A percentile compares a stretch with the other conserved stretches of the same genome.
Evolutionary conservation across 2,888 invertebrate genomes (phyloP).

Genomic region (Microctonus hyperodae): DNA sequence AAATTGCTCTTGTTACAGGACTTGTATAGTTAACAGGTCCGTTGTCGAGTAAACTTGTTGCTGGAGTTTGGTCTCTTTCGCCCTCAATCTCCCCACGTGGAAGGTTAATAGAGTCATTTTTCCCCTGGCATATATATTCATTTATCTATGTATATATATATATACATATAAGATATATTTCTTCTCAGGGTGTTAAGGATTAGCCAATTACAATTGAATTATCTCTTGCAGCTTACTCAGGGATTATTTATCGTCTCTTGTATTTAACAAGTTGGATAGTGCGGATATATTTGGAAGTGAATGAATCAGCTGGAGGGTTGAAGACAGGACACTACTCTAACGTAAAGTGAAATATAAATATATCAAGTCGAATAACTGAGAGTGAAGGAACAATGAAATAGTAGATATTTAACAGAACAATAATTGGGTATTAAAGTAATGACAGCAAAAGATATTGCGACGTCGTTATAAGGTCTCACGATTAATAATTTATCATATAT

Average conservation of each 20-base stretch:
- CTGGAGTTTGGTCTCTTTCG: slow-evolving; percentile 37
- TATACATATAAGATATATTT: background rate
- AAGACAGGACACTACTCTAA: background rate
- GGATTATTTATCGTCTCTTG: slow-evolving; percentile 34
- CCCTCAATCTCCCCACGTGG: slow-evolving; percentile 33
- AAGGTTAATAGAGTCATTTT: slow-evolving; percentile 62
- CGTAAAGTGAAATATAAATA: background rate
- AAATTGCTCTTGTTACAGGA: slow-evolving; percentile 57
- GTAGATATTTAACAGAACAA: background rate
- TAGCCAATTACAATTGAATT: slow-evolving; percentile 63
- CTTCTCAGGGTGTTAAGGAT: slow-evolving; percentile 54
- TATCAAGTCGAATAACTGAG: background rate
- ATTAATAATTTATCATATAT: background rate
- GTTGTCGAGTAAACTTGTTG: slow-evolving; percentile 57
- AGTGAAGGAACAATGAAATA: background rate
- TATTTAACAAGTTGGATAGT: background rate
- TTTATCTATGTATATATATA: slow-evolving; percentile 2
- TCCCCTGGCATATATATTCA: slow-evolving; percentile 42
- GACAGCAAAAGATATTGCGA: background rate
- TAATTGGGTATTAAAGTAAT: background rate
- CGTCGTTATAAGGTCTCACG: background rate
- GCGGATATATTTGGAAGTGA: background rate
- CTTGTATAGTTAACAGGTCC: slow-evolving; percentile 56
- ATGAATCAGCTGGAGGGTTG: background rate
- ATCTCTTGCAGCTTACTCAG: slow-evolving; percentile 40